Evolutionary conservation across 1,140 invertebrate genomes (phyloP).

Genomic region (Habropoda laboriosa): DNA sequence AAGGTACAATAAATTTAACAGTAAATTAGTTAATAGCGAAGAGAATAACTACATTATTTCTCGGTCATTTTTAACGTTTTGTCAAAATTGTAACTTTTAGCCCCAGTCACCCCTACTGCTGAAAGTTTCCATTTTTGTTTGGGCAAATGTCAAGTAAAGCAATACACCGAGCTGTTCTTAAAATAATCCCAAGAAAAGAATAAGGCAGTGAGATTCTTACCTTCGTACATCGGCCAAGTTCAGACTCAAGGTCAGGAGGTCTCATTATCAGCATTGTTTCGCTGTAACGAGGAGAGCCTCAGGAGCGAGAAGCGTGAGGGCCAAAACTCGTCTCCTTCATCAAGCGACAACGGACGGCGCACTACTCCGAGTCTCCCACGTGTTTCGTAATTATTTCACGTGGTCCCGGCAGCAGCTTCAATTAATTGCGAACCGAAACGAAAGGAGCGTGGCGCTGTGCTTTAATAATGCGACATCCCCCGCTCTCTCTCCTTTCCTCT

Average conservation of each 20-base stretch:
- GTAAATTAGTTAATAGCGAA: too few species aligned
- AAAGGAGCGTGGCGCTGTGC: slow-evolving; percentile 41
- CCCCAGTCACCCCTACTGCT: too few species aligned
- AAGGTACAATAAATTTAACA: too few species aligned
- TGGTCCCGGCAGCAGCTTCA: slow-evolving; percentile 52
- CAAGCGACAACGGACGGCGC: slow-evolving; percentile 17
- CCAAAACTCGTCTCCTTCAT: slow-evolving; percentile 40
- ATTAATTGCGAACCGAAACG: slow-evolving; percentile 64
- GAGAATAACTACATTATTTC: too few species aligned
- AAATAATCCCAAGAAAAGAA: too few species aligned
- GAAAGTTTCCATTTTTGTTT: too few species aligned
- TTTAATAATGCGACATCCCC: slow-evolving; percentile 51
- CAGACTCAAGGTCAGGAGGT: slow-evolving; percentile 1
- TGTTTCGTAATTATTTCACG: slow-evolving; percentile 63
- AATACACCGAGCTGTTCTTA: too few species aligned
- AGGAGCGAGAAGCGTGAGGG: not conserved
- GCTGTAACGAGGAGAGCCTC: not conserved
- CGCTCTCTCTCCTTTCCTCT: slow-evolving; percentile 8
- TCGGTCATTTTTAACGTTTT: too few species aligned
- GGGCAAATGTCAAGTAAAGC: too few species aligned
- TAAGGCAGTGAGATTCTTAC: too few species aligned
- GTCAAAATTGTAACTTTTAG: too few species aligned
- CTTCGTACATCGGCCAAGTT: not conserved
- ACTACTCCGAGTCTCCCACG: slow-evolving; percentile 17
- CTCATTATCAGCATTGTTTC: not conserved